phyloP scores from a whole-genome alignment of 1,140 invertebrate species.

The Brachionus asplanchnoidis region DNA sequence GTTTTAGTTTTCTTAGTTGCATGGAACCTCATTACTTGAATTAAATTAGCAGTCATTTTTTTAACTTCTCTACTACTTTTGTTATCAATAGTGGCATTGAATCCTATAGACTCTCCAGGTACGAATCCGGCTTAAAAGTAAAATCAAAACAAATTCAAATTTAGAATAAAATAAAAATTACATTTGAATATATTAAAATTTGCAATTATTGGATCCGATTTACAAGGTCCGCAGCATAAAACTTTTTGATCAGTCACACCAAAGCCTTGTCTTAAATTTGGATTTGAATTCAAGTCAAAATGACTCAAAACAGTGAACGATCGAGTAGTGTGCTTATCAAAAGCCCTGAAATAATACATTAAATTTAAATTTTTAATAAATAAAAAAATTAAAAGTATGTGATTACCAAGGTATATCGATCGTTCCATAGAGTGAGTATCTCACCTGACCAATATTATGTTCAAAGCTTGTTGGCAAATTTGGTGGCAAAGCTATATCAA shows the following conservation, averaged over 20 bases:
- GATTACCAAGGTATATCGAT: constrained; percentile 53
- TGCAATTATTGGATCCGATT: constrained; percentile 9
- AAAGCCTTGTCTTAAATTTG: not conserved
- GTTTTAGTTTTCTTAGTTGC: not conserved
- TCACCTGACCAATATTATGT: constrained; percentile 56
- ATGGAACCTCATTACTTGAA: constrained; percentile 17
- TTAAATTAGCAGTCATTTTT: constrained; percentile 19
- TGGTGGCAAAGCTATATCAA: constrained; percentile 57
- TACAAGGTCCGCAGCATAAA: constrained; percentile 19
- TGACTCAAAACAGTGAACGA: constrained; percentile 51
- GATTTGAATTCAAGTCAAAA: constrained; percentile 50
- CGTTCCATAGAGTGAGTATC: constrained; percentile 56
- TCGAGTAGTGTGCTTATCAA: constrained; percentile 47
- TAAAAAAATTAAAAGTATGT: constrained; percentile 45
- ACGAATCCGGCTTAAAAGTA: constrained; percentile 1
- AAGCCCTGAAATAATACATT: constrained; percentile 18
- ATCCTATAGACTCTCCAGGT: constrained; percentile 2
- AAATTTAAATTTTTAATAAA: constrained; percentile 21
- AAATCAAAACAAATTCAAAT: not conserved
- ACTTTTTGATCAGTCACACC: constrained; percentile 1
- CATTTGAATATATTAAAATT: constrained; percentile 14
- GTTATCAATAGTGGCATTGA: constrained; percentile 28
- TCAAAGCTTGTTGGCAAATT: constrained; percentile 59
- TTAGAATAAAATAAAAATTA: not conserved
- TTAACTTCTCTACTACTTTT: constrained; percentile 34